phyloP scores from a whole-genome alignment of 64 coral and sea anemone genomes.

The Porites australiensis region DNA sequence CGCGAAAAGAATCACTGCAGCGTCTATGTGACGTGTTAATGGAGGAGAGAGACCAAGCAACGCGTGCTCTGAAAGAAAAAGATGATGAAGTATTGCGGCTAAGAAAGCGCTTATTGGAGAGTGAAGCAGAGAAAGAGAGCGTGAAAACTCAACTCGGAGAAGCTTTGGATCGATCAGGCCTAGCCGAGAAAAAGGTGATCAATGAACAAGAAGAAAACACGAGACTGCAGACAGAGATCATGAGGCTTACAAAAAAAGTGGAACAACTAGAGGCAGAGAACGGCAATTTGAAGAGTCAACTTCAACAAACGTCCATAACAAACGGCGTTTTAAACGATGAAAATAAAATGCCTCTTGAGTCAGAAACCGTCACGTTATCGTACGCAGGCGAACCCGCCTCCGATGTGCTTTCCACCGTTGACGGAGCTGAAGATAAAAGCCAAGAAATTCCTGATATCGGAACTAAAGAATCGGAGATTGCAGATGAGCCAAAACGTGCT shows the following conservation, averaged over 20 bases:
- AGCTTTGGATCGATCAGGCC: neutral
- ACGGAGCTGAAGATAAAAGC: neutral
- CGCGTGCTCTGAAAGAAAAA: constrained; percentile 6
- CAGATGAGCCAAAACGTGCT: neutral
- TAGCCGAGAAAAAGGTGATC: neutral
- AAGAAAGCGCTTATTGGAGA: constrained; percentile 33
- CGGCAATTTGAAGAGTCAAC: constrained; percentile 13
- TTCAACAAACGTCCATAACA: constrained; percentile 12
- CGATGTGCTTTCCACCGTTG: neutral
- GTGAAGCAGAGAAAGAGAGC: neutral
- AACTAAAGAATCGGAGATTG: neutral
- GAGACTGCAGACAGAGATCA: constrained; percentile 44
- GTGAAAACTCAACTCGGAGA: constrained; percentile 52
- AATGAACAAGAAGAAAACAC: constrained; percentile 62
- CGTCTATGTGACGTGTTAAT: constrained; percentile 45
- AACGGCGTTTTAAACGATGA: neutral
- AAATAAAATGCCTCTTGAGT: constrained; percentile 14
- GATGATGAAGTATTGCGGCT: constrained; percentile 19
- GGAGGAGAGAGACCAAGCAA: constrained; percentile 57
- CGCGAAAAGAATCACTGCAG: constrained; percentile 60
- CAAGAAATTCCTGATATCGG: neutral
- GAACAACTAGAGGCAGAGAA: constrained; percentile 59
- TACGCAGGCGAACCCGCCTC: neutral
- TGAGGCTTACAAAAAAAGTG: constrained; percentile 45
- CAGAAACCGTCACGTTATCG: constrained; percentile 18